Base-by-base conservation (phyloP, 2,888 invertebrate species). In the Heteromyza rotundicornis region DNA sequence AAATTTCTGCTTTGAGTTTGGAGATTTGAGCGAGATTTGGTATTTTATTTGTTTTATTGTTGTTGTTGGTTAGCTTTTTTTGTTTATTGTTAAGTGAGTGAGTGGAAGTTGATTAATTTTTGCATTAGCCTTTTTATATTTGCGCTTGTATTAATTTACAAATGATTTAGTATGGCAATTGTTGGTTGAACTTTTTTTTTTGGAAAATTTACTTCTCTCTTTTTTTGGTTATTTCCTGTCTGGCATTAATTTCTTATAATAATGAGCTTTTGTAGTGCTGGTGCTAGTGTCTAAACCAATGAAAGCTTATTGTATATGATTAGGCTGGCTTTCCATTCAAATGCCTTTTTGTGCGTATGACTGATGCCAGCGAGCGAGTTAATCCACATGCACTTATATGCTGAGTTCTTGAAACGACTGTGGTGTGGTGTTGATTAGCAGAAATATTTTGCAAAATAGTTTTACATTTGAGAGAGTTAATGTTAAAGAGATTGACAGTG, bases 1-100 rank as follows among this genome's bases (percentile, higher is more conserved):
- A 61, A 51, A 64, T 66, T 66, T 63, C 63, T 54, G 60, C 62
- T 62, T 64, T 70, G 63, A 68, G 57, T 67, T 55, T 56, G 47
- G n/a, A n/a, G 60, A 60, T 62, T 64, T 70, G 63, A 68, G 57
- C 66, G 52, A 53, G 47, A 20, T 57, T 66, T 58, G 27, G 52
- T 68, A 7, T 35, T 40, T 35, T 57, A 62, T 65, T 70, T 60
- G 61, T 52, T 53, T 58, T 63, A 58, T 44, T 58, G 40, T 23
- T 49, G 40, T 20, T 52, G 14, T 57, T 57, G 19, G 3, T 49
- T 57, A 23, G 40, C 32, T 47, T 47, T 22, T 49, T 27, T 27
- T 40, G 40, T 2, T 40, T 19, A 47, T 17, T 47, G 47, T n/a
- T 7, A 5, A 47, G 47, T 20, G 47, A 47, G 47, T 47, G 47